Percentiles rank a stretch among this genome's conserved stretches.
phyloP scores from a whole-genome alignment of 2,888 invertebrate species.

The Rutpela maculata region DNA sequence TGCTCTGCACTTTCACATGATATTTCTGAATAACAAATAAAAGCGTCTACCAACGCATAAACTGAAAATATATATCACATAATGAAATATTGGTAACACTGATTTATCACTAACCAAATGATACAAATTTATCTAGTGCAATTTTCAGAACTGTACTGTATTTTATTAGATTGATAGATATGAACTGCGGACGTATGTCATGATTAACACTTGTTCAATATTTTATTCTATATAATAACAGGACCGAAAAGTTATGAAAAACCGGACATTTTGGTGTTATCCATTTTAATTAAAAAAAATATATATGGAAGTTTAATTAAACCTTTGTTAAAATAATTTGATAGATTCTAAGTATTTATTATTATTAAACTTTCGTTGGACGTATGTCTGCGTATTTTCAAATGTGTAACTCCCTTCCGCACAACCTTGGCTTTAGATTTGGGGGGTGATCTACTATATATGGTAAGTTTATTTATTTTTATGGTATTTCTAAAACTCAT shows the following conservation, averaged over 20 bases:
- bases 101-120: conserved; percentile 33
- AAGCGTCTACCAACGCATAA: background rate
- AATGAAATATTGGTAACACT: conserved; percentile 17
- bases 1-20: conserved; percentile 12
- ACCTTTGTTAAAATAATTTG: no score
- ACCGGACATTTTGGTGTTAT: background rate
- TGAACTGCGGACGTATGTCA: background rate
- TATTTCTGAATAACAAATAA: conserved; percentile 31
- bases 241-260: background rate
- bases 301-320: no score
- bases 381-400: no score
- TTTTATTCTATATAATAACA: background rate
- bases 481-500: no score
- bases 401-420: no score
- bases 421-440: no score
- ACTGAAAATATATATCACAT: conserved; percentile 28
- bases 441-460: no score
- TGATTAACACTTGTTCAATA: background rate
- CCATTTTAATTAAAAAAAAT: no score
- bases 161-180: background rate
- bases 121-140: conserved; percentile 13
- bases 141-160: background rate
- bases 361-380: no score
- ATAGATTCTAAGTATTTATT: no score
- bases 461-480: no score